These are phyloP conservation scores for Notoglanidium macrostoma DNA, from an alignment of 2,797 vertebrate genomes.

Conservation along the genomic window DNA sequence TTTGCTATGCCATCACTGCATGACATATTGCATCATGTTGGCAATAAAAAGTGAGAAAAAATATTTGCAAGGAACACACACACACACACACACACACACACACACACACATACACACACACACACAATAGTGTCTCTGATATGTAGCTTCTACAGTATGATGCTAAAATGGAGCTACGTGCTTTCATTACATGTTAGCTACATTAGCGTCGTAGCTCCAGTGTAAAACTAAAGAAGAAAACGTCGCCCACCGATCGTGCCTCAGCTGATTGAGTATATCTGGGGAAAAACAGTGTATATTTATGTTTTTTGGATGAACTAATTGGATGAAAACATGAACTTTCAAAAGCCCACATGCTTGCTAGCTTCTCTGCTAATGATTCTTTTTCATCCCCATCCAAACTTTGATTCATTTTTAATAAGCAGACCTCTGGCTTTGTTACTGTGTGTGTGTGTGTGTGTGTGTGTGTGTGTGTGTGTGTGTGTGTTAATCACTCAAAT, in stretches of 20 bases:
- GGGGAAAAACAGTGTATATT: background rate
- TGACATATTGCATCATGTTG: background rate
- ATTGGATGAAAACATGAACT: background rate
- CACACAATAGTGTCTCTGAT: too few relatives aligned
- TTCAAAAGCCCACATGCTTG: background rate
- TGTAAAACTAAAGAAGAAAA: background rate
- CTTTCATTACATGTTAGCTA: background rate
- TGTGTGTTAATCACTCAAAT: background rate
- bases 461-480: background rate
- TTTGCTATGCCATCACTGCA: background rate
- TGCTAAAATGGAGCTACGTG: too few relatives aligned
- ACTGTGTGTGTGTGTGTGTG: background rate
- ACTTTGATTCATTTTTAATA: constrained; percentile 35
- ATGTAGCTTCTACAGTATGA: too few relatives aligned
- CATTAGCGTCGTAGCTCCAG: background rate
- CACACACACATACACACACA: background rate
- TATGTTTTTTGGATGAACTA: background rate
- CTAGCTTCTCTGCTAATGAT: background rate
- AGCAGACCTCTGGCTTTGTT: background rate
- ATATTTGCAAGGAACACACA: too few relatives aligned
- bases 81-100: too few relatives aligned
- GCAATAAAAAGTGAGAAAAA: background rate
- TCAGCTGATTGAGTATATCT: background rate
- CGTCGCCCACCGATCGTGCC: background rate
- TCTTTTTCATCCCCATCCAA: background rate